Base-by-base conservation (phyloP, 2,888 invertebrate species). In the Linyphia triangularis region DNA sequence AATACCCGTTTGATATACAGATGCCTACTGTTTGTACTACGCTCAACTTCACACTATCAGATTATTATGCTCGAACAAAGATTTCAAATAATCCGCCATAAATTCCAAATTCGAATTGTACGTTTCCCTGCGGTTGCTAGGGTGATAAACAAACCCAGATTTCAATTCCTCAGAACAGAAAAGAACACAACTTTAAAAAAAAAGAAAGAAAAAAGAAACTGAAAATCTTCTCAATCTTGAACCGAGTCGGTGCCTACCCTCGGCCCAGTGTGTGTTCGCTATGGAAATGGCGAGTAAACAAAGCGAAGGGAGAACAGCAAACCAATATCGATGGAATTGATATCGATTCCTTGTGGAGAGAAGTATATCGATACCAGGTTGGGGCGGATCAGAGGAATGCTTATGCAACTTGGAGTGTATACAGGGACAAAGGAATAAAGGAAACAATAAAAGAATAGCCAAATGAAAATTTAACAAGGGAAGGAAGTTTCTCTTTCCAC, bases 401-500 rank as follows among this genome's bases (percentile, higher is more conserved):
- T 72, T 85, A 79, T 85, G 85, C 30, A 26, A 75, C 16, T 28
- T 40, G 70, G 43, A 70, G 51, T 70, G 79, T 85, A 85, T 63
- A 85, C 70, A 85, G 78, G 30, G 59, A 40, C 73, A 61, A 84
- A 78, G n/a, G 7, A 13, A 70, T 22, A 37, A 7, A 59, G 24
- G 24, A 13, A 13, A 40, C 40, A 13, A n/a, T 51, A 24, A 51
- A 72, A 26, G 16, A 26, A 59, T 70, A 82, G 61, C 61, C 70
- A 79, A 85, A 78, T 78, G 85, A 85, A 85, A 85, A 78, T 59
- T 79, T 79, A 85, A 79, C 78, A 85, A 85, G 77, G 77, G 57
- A 72, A 51, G 10, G 57, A 51, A 43, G 30, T 65, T 70, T 28
- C 63, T 22, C 19, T 84, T 61, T 70, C 28, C 65, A 19, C 33